Evolutionary conservation across 2,113 vertebrate species (phyloP).

Genomic region (zebrafish (Danio rerio)): DNA sequence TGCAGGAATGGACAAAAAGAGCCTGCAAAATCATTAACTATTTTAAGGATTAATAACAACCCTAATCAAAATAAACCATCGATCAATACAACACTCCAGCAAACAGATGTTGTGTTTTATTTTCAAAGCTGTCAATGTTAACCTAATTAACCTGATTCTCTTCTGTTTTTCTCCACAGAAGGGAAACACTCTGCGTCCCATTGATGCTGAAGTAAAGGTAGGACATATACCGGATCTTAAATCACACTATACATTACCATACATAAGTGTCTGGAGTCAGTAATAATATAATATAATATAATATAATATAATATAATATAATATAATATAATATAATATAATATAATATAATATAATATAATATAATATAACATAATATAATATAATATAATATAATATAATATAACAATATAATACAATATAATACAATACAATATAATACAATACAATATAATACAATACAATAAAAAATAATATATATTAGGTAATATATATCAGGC

Average conservation of each 20-base stretch:
- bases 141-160: not conserved
- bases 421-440: too few relatives aligned
- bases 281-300: too few relatives aligned
- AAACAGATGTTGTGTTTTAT: not conserved
- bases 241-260: not conserved
- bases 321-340: too few relatives aligned
- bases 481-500: too few relatives aligned
- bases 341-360: too few relatives aligned
- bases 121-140: not conserved
- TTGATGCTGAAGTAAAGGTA: conserved; percentile 61
- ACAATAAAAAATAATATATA: too few relatives aligned
- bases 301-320: too few relatives aligned
- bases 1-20: not conserved
- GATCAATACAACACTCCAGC: not conserved
- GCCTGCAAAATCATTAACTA: not conserved
- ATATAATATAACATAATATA: too few relatives aligned
- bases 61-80: not conserved
- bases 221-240: conserved; percentile 12
- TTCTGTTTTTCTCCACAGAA: conserved; percentile 45
- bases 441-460: too few relatives aligned
- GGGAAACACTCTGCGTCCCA: conserved; percentile 57
- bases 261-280: not conserved
- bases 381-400: too few relatives aligned
- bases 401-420: too few relatives aligned
- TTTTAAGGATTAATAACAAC: not conserved